Percentiles rank a stretch among this genome's conserved stretches.
These are phyloP conservation scores for Heterotis niloticus DNA, from an alignment of 2,113 vertebrate genomes.

Conservation along the genomic window DNA sequence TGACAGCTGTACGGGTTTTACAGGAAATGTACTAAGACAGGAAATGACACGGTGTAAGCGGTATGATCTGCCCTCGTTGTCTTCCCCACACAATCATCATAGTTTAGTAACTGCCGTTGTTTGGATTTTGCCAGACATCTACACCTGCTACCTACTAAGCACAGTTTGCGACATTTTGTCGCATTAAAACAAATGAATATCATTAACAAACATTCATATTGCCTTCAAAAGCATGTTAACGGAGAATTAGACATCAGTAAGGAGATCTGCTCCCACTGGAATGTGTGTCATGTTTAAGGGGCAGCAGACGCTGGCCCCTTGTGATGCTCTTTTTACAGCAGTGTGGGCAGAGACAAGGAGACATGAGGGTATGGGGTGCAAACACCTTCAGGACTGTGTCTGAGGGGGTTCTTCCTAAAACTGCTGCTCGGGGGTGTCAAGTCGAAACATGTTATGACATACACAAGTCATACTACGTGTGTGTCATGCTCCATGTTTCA, in stretches of 20 bases:
- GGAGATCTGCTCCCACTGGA: too few species aligned
- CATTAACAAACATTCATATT: too few species aligned
- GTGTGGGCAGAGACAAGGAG: neutral
- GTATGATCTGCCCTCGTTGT: neutral
- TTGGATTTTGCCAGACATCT: neutral
- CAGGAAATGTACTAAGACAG: neutral
- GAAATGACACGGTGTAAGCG: neutral
- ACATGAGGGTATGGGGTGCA: neutral
- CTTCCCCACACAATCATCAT: neutral
- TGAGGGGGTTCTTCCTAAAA: neutral
- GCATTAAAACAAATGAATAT: too few species aligned
- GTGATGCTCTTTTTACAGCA: neutral
- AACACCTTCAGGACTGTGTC: neutral
- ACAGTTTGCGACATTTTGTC: too few species aligned
- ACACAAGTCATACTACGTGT: neutral
- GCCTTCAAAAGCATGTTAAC: too few species aligned
- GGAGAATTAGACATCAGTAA: too few species aligned
- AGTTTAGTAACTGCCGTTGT: neutral
- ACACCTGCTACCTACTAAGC: neutral
- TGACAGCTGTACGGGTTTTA: neutral
- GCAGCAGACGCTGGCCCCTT: neutral
- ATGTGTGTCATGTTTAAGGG: neutral
- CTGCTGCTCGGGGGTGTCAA: slow-evolving; percentile 28
- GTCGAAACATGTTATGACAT: neutral
- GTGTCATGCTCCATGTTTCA: slow-evolving; percentile 4